Conservation (phyloP, 2,797 vertebrate species). For the Scomberomorus guttatus region DNA sequence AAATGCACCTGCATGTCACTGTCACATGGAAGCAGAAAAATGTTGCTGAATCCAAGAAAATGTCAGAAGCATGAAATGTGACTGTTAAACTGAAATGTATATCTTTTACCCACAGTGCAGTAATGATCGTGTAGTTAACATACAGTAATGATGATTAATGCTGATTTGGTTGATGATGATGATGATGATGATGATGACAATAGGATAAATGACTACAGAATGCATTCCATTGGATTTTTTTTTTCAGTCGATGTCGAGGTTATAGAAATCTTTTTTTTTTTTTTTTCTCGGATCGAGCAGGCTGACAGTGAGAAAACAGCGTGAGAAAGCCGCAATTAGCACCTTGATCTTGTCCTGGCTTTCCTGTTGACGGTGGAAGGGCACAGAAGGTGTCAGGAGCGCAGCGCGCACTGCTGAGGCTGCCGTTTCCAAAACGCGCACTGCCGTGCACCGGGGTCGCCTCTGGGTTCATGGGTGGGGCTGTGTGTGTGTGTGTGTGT, state of each 20-base stretch:
- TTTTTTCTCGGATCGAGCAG: conserved; percentile 11
- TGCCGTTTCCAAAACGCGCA: conserved; percentile 70
- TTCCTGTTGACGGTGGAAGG: conserved; percentile 73
- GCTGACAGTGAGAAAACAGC: conserved; percentile 67
- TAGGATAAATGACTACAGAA: background rate
- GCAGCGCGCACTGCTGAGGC: conserved; percentile 78
- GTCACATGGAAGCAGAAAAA: conserved; percentile 35
- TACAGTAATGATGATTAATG: background rate
- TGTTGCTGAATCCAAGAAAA: background rate
- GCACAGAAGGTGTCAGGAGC: conserved; percentile 78
- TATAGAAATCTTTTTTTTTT: conserved; percentile 18
- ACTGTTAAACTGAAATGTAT: background rate
- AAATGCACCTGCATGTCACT: conserved; percentile 60
- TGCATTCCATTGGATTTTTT: background rate
- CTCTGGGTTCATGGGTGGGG: conserved; percentile 77
- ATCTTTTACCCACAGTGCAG: background rate
- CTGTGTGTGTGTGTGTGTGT: conserved; percentile 44
- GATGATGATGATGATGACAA: background rate
- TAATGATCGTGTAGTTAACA: background rate
- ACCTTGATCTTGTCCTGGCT: conserved; percentile 72
- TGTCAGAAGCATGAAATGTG: background rate
- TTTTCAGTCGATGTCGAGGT: background rate
- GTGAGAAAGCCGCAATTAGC: conserved; percentile 77
- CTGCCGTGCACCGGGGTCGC: conserved; percentile 65
- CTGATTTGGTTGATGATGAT: background rate